Conservation (phyloP, 2,113 vertebrate genomes). For the Choloepus hoffmanni region DNA sequence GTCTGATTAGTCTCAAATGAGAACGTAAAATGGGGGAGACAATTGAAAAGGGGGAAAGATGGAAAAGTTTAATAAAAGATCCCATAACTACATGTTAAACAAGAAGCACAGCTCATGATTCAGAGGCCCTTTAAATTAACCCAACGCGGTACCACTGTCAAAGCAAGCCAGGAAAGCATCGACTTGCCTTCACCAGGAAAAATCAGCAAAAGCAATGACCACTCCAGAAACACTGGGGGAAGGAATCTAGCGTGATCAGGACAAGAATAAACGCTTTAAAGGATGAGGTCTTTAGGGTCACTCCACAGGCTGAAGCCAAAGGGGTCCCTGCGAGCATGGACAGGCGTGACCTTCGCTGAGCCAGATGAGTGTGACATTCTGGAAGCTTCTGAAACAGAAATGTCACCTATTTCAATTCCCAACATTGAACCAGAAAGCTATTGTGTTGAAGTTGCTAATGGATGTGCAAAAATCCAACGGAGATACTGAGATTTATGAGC, state of each 20-base stretch:
- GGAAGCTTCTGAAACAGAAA: neutral
- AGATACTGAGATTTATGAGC: accelerated
- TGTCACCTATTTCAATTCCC: neutral
- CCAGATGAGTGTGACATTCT: neutral
- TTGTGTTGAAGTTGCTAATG: accelerated
- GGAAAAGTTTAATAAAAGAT: neutral
- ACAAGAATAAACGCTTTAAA: neutral
- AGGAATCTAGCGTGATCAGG: too few relatives aligned
- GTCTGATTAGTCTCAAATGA: neutral
- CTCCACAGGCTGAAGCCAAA: neutral
- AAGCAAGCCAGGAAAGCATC: neutral
- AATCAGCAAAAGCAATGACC: accelerated
- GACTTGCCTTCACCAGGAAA: too few relatives aligned
- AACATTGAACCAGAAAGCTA: accelerated
- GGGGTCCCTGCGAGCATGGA: neutral
- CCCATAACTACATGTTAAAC: accelerated
- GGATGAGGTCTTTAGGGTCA: neutral
- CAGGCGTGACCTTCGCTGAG: neutral
- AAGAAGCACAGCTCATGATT: neutral
- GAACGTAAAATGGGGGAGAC: neutral
- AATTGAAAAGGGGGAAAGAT: neutral
- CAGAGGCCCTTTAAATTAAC: neutral
- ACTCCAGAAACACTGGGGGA: neutral
- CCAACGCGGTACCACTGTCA: accelerated
- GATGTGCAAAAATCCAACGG: too few relatives aligned